Evolutionary conservation across 2,888 invertebrate species (phyloP), one percentile per base, ranked within the genome.

Genomic region (Harpalus rubripes): DNA sequence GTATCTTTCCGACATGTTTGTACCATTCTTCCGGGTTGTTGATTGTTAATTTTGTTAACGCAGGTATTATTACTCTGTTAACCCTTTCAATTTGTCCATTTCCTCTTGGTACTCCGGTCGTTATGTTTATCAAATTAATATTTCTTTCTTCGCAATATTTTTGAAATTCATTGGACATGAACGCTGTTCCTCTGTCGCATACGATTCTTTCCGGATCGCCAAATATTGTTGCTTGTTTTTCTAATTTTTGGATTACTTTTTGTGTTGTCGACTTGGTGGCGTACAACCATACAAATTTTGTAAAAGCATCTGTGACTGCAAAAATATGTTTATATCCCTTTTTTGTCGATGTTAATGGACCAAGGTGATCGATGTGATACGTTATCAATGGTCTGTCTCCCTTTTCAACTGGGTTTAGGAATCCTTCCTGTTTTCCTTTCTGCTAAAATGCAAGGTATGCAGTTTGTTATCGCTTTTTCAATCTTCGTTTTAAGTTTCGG

Each of bases 321-420:
- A 90, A 87, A 12, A 90, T 86, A 81, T 89, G 86, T 32, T 87
- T 86, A 79, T 89, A 89, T 16, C 86, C 86, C 81, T 89, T 89
- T 15, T 86, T 85, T 1, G 89, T 89, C 16, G 87, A 83, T 2
- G 86, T 81, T 84, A 90, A 85, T 7, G 89, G 90, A 22, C 89
- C 89, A 18, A 90, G 78, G 86, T 90, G 88, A 84, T 90, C 90
- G 5, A 88, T 81, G 82, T 90, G 90, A 52, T 88, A 88, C 0
- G 88, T 89, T 18, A 88, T 72, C 7, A 89, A 84, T 8, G 89
- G 90, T 1, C 44, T 32, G 7, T 87, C 87, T 10, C 88, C 88
- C 85, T 90, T 90, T 1, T 87, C 85, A 6, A 89, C 86, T 0
- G 88, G 86, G 78, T 88, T 82, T 15, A 89, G 76, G n/a, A 86